Conservation (phyloP, 2,113 vertebrate species). For the Pao palembangensis region DNA sequence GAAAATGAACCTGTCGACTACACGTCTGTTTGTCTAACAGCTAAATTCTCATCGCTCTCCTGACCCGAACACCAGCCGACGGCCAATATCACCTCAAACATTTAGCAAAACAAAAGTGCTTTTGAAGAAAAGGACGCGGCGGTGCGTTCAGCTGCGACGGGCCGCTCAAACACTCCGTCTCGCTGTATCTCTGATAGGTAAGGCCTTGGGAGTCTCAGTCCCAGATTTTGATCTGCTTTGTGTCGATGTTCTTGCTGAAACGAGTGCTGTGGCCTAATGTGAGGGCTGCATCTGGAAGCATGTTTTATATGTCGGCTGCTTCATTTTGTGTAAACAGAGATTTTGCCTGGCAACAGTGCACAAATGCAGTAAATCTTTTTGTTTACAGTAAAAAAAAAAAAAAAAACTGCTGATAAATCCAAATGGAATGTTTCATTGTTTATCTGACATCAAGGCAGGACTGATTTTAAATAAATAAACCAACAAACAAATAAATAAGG, state of each 20-base stretch:
- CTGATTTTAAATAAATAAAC: conserved; percentile 55
- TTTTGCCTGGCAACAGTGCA: conserved; percentile 43
- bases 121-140: too few relatives aligned
- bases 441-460: conserved; percentile 79
- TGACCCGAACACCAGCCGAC: too few relatives aligned
- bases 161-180: conserved; percentile 34
- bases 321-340: conserved; percentile 52
- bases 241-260: conserved; percentile 36
- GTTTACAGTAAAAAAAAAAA: conserved; percentile 72
- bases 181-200: conserved; percentile 61
- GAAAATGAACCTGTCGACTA: too few relatives aligned
- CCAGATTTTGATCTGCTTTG: conserved; percentile 42
- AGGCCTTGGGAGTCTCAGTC: conserved; percentile 67
- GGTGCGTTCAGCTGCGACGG: too few relatives aligned
- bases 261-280: conserved; percentile 26
- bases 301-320: conserved; percentile 20
- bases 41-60: too few relatives aligned
- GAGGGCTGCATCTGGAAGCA: conserved; percentile 11
- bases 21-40: too few relatives aligned
- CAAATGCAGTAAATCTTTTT: conserved; percentile 60
- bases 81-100: too few relatives aligned
- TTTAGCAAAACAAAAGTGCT: too few relatives aligned
- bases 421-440: conserved; percentile 80
- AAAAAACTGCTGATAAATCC: conserved; percentile 65
- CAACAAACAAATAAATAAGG: conserved; percentile 74